phyloP scores from a whole-genome alignment of 2,888 invertebrate genomes.

The Phyllotreta cruciferae region DNA sequence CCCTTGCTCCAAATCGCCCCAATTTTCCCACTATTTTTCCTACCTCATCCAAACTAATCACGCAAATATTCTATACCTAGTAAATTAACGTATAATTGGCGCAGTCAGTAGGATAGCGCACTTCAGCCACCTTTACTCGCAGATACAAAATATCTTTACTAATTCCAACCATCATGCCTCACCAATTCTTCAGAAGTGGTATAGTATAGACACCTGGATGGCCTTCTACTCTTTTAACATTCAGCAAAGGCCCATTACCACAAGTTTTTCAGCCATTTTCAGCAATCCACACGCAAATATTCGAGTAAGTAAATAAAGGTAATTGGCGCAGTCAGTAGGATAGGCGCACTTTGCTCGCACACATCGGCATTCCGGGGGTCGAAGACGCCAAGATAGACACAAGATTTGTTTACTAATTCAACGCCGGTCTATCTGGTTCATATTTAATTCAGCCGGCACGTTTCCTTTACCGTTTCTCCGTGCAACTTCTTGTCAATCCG shows the following conservation, averaged over 20 bases:
- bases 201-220: no score
- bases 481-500: constrained; percentile 20
- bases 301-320: constrained; percentile 4
- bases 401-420: constrained; percentile 17
- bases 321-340: constrained; percentile 5
- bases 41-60: constrained; percentile 34
- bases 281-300: constrained; percentile 16
- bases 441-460: constrained; percentile 25
- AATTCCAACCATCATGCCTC: no score
- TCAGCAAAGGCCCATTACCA: no score
- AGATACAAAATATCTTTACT: no score
- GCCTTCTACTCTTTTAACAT: no score
- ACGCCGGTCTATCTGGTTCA: constrained; percentile 10
- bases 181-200: no score
- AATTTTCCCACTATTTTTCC: constrained; percentile 43
- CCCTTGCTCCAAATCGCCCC: constrained; percentile 46
- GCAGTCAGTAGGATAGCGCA: background rate
- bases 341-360: no score
- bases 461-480: constrained; percentile 12
- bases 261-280: no score
- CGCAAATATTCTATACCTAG: constrained; percentile 13
- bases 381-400: background rate
- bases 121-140: no score
- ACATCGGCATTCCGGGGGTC: no score
- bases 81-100: constrained; percentile 9